These are phyloP conservation scores for Anastrepha obliqua DNA, from an alignment of 1,140 invertebrate genomes.

Conservation along the genomic window DNA sequence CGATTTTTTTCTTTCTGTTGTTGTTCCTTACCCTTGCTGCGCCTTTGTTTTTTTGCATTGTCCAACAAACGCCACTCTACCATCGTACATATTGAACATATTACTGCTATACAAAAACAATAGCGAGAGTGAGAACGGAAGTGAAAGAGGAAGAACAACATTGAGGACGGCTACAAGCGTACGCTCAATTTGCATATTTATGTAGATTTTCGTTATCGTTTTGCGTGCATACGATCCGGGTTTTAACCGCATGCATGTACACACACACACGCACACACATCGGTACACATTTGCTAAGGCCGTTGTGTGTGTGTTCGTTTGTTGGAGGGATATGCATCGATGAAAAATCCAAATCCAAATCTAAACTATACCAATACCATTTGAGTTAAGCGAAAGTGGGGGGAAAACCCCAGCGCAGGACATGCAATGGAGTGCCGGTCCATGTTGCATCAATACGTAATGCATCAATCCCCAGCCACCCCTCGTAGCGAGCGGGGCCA, in stretches of 20 bases:
- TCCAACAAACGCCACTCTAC: neutral
- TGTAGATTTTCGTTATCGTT: constrained; percentile 47
- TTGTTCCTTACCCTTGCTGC: neutral
- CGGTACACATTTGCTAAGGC: too few relatives aligned
- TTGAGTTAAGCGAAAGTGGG: neutral
- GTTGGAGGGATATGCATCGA: neutral
- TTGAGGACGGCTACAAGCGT: constrained; percentile 39
- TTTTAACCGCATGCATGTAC: neutral
- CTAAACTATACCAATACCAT: constrained; percentile 20
- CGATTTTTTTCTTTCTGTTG: constrained; percentile 3
- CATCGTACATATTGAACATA: constrained; percentile 38
- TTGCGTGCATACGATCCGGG: constrained; percentile 18
- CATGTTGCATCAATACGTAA: neutral
- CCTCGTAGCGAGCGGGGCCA: neutral
- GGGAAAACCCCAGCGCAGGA: neutral
- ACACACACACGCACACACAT: neutral
- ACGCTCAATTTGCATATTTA: constrained; percentile 54
- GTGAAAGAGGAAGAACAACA: neutral
- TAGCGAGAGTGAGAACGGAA: neutral
- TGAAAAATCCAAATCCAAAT: constrained; percentile 43
- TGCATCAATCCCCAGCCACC: neutral
- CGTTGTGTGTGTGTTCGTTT: neutral
- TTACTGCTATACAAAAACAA: neutral
- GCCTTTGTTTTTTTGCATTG: neutral
- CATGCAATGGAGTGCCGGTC: neutral